Percentiles rank a stretch among this genome's conserved stretches.
Evolutionary conservation across 2,797 vertebrate genomes (phyloP).

Genomic region (Syngnathus acus): DNA sequence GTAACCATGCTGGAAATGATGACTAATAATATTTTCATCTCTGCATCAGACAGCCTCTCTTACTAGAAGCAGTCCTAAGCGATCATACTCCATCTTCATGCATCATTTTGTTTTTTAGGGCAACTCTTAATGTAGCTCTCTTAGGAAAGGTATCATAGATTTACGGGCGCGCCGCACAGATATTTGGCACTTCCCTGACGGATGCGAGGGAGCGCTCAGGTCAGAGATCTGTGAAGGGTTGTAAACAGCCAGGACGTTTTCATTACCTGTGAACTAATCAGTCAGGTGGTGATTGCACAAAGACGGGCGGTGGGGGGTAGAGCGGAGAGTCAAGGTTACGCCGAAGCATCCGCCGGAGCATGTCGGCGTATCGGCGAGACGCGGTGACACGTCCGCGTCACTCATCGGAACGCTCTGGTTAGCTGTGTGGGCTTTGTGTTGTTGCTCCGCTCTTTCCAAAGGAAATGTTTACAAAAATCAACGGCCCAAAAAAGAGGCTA

Average conservation of each 20-base stretch:
- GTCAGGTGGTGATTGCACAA: conserved; percentile 31
- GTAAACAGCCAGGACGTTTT: conserved; percentile 52
- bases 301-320: not conserved
- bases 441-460: not conserved
- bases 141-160: not conserved
- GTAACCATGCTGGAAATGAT: conserved; percentile 1
- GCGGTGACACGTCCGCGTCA: conserved; percentile 24
- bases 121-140: not conserved
- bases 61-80: not conserved
- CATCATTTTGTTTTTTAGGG: not conserved
- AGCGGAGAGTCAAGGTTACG: conserved; percentile 44
- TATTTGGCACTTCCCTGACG: conserved; percentile 5
- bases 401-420: conserved; percentile 22
- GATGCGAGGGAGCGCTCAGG: conserved; percentile 20
- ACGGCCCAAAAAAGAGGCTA: conserved; percentile 1
- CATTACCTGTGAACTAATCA: conserved; percentile 55
- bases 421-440: too few species aligned
- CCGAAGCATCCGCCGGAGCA: conserved; percentile 24
- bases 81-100: not conserved
- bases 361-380: conserved; percentile 20
- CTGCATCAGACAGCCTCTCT: not conserved
- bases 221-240: conserved; percentile 49
- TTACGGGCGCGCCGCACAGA: not conserved
- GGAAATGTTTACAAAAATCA: not conserved
- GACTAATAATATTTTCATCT: not conserved